Evolutionary conservation across 2,113 vertebrate species (phyloP).

Genomic region (Rattus norvegicus): GRCr8 NC_086023.1:106946501-106947000

Average conservation of each 20-base stretch:
- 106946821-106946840: neutral
- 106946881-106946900: neutral
- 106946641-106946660: neutral
- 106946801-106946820: neutral
- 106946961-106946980: neutral
- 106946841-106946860: neutral
- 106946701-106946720: neutral
- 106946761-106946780: neutral
- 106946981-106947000: slow-evolving; percentile 42
- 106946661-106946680: slow-evolving; percentile 6
- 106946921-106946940: neutral
- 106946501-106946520: slow-evolving; percentile 4
- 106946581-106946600: slow-evolving; percentile 31
- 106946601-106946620: slow-evolving; percentile 56
- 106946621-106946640: slow-evolving; percentile 6
- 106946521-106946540: slow-evolving; percentile 17
- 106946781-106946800: neutral
- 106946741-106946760: neutral
- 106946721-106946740: slow-evolving; percentile 9
- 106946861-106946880: neutral
- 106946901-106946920: neutral
- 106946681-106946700: slow-evolving; percentile 29
- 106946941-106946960: slow-evolving; percentile 43
- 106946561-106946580: slow-evolving; percentile 27
- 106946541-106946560: slow-evolving; percentile 28